A percentile compares a stretch with the other conserved stretches of the same genome.
Evolutionary conservation across 2,888 invertebrate genomes (phyloP).

Genomic region (Lacanobia wlatinum): DNA sequence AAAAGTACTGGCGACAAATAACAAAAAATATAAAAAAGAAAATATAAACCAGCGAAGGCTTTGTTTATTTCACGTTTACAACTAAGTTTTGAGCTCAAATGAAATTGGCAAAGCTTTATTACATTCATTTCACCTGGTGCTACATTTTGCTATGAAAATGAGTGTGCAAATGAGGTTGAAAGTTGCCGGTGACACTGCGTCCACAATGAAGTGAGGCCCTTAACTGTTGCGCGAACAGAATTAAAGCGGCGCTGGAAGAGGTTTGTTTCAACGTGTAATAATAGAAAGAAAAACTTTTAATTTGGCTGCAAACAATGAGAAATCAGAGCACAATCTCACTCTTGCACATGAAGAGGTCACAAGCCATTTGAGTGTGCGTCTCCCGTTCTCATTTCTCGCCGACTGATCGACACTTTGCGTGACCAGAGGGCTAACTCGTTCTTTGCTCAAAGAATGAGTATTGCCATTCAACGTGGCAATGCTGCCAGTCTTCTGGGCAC

Average conservation of each 20-base stretch:
- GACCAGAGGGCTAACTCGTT: too few species aligned
- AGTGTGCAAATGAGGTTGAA: conserved; percentile 76
- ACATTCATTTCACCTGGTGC: conserved; percentile 67
- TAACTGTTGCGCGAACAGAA: conserved; percentile 69
- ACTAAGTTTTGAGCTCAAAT: conserved; percentile 40
- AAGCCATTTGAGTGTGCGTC: too few species aligned
- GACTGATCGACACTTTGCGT: too few species aligned
- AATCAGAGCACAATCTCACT: background rate
- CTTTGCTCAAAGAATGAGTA: too few species aligned
- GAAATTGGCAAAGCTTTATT: conserved; percentile 65
- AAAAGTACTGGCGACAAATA: conserved; percentile 9
- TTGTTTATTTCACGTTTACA: conserved; percentile 30
- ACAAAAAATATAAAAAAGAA: background rate
- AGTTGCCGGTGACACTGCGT: conserved; percentile 70
- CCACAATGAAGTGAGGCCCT: conserved; percentile 67
- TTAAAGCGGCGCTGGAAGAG: conserved; percentile 51
- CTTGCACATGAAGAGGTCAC: too few species aligned
- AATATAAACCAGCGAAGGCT: conserved; percentile 1
- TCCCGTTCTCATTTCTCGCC: too few species aligned
- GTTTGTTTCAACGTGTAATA: background rate
- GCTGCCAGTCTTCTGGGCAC: too few species aligned
- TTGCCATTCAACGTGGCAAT: too few species aligned
- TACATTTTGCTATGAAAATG: conserved; percentile 72
- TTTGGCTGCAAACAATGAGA: background rate
- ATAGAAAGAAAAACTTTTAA: background rate